phyloP scores from a whole-genome alignment of 2,797 vertebrate genomes.

The Psittacula echo region DNA sequence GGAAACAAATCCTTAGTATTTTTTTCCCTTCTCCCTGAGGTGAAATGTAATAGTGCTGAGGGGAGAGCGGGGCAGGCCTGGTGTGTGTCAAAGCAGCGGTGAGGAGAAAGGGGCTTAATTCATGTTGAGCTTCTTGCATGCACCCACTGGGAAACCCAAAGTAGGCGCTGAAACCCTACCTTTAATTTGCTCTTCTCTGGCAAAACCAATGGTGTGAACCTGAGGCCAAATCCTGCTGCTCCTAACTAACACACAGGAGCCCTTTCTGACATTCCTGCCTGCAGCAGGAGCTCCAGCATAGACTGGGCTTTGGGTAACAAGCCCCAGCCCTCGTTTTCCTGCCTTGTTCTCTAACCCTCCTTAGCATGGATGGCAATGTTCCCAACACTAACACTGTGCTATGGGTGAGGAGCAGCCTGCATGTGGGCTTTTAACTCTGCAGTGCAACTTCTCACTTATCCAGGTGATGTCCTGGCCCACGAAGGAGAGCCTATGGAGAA shows the following conservation, averaged over 20 bases:
- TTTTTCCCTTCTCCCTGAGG: background rate
- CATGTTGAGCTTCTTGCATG: background rate
- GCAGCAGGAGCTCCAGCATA: background rate
- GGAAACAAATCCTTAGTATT: constrained; percentile 45
- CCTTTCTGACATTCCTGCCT: background rate
- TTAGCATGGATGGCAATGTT: background rate
- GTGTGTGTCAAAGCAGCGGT: constrained; percentile 24
- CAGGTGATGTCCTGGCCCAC: background rate
- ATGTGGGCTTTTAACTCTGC: background rate
- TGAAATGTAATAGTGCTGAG: constrained; percentile 31
- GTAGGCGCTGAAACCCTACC: background rate
- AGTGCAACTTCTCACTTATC: rapidly evolving
- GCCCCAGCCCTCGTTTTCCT: background rate
- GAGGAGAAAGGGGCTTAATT: constrained; percentile 37
- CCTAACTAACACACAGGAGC: background rate
- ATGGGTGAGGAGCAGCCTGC: rapidly evolving
- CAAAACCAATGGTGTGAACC: background rate
- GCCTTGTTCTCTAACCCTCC: background rate
- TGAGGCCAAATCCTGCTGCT: background rate
- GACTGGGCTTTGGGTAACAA: background rate
- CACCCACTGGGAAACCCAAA: constrained; percentile 31
- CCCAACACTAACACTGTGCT: background rate
- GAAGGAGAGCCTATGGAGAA: too few species aligned
- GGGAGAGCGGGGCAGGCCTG: constrained; percentile 44
- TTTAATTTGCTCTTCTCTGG: background rate